A percentile compares a stretch with the other conserved stretches of the same genome.
Evolutionary conservation across 2,888 invertebrate genomes (phyloP).

Genomic region (Gastracanthus pulcherrimus): DNA sequence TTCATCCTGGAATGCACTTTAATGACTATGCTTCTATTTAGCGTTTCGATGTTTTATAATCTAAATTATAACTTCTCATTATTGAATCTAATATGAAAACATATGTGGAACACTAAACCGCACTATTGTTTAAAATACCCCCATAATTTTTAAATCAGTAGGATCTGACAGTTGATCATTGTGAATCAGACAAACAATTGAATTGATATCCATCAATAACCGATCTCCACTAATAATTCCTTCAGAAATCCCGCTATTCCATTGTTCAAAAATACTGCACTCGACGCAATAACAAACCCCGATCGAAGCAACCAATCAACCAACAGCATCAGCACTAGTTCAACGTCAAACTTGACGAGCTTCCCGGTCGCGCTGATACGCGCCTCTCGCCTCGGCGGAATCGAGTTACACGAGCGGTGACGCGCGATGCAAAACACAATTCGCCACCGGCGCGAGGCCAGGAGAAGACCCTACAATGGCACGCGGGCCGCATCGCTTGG

Average conservation of each 20-base stretch:
- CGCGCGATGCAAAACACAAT: background rate
- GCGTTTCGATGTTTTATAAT: too few species aligned
- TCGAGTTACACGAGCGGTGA: conserved; percentile 1
- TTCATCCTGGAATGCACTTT: too few species aligned
- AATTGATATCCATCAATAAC: background rate
- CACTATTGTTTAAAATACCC: too few species aligned
- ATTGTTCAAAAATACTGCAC: background rate
- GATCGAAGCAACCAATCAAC: background rate
- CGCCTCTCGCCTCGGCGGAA: background rate
- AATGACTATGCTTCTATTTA: too few species aligned
- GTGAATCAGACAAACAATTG: too few species aligned
- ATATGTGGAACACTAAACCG: too few species aligned
- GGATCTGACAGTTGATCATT: too few species aligned
- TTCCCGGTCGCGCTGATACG: background rate
- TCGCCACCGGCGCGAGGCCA: background rate
- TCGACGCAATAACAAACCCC: background rate
- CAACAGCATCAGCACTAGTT: background rate
- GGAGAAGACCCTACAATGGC: background rate
- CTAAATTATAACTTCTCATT: too few species aligned
- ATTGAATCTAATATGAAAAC: too few species aligned
- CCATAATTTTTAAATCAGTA: too few species aligned
- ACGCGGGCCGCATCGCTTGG: too few species aligned
- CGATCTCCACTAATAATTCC: background rate
- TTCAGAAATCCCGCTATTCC: too few species aligned
- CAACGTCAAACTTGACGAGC: background rate